Base-by-base conservation (phyloP, 2,113 vertebrate genomes). In the Phocoena sinus region DNA sequence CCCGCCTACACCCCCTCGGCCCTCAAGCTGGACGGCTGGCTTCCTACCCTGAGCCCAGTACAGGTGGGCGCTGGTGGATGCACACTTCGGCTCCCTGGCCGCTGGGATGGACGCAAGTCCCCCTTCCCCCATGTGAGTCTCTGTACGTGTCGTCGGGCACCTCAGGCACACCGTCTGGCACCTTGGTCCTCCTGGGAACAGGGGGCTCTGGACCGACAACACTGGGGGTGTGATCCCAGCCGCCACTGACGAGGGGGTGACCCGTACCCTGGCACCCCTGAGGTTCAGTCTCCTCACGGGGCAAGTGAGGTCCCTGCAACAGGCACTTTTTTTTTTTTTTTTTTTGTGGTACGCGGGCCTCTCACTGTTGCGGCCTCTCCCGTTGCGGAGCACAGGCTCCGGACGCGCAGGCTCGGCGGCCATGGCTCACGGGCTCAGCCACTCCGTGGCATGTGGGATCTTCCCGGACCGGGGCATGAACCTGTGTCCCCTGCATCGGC, bases 1-100 rank as follows among this genome's bases (percentile, higher is more conserved):
- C 31, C 62, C 1, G n/a, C 25, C 14, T 3, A 0, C 10, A 3
- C 1, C 50, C 53, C 56, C 56, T 4, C 0, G 25, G 81, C 18
- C 5, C 8, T 33, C 28, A 20, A 44, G 74, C 15, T 12, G 21
- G 3, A 41, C 3, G 15, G 25, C n/a, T 15, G 67, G 50, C 63
- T 53, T 41, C 38, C 80, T 7, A 11, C 53, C 18, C 5, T 1
- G 15, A 21, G 8, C 28, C 5, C 20, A 6, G 26, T n/a, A 21
- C 25, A 28, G 50, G 12, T 15, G 0, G 53, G 86, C 2, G 56
- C 36, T 18, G 6, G 53, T 33, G 53, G 68, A 31, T 25, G 4
- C 3, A 2, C 20, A 26, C 31, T 18, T 33, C 14, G 0, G 38
- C 31, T 28, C 65, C 76, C 9, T 10, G 25, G 6, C 18, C 11